Conservation (phyloP, 2,113 vertebrate genomes). For the Sterna hirundo region DNA sequence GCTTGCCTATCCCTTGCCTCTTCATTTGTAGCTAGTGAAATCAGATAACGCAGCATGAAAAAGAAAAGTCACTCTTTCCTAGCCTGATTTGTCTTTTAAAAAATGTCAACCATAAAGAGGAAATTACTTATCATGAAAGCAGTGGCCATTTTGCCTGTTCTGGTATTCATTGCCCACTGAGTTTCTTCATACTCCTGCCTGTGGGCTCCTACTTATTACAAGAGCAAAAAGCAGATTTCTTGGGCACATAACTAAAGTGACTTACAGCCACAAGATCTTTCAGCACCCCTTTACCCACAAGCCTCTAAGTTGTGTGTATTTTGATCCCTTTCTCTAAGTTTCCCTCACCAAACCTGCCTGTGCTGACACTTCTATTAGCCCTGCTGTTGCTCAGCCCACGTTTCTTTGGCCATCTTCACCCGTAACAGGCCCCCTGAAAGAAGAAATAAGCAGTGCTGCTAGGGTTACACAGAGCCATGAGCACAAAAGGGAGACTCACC, state of each 20-base stretch:
- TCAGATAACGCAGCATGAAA: neutral
- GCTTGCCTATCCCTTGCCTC: neutral
- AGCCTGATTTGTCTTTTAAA: neutral
- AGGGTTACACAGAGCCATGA: neutral
- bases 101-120: neutral
- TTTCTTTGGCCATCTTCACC: neutral
- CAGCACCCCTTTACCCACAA: neutral
- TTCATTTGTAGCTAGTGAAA: neutral
- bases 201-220: neutral
- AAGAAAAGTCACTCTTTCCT: neutral
- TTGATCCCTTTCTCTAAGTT: neutral
- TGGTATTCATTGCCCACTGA: neutral
- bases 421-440: neutral
- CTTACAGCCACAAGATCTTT: neutral
- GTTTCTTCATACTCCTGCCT: neutral
- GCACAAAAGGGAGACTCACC: neutral
- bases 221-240: neutral
- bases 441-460: neutral
- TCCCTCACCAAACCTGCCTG: neutral
- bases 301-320: neutral
- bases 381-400: neutral
- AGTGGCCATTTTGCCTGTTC: neutral
- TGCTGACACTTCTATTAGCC: too few species aligned
- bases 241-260: neutral
- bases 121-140: neutral